These are phyloP conservation scores for Chondrosia reniformis DNA, from an alignment of 37 sponge, comb jelly and placozoan species.

Conservation along the genomic window DNA sequence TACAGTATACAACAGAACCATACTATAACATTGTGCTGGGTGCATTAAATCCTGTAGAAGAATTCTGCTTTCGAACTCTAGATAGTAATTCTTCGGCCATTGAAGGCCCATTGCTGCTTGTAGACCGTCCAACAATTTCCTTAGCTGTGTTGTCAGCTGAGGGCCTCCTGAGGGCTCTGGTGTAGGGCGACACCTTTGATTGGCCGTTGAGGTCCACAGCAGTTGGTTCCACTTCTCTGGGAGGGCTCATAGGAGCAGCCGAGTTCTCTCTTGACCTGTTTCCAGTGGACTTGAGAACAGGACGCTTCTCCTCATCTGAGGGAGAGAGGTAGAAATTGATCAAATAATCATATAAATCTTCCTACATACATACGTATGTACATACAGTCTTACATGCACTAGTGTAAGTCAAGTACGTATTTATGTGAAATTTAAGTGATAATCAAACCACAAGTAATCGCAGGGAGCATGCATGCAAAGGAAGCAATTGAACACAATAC, in stretches of 20 bases:
- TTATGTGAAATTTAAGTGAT: too few relatives aligned
- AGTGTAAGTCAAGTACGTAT: too few relatives aligned
- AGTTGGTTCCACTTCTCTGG: constrained; percentile 11
- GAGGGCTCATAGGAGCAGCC: background rate
- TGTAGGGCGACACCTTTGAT: background rate
- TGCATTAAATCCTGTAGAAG: background rate
- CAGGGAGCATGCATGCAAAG: background rate
- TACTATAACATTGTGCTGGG: constrained; percentile 17
- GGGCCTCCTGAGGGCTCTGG: background rate
- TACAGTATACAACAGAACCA: too few relatives aligned
- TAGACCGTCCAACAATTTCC: background rate
- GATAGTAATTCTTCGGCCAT: background rate
- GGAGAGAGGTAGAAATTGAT: background rate
- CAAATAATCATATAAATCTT: background rate
- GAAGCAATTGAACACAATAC: background rate
- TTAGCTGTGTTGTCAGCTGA: background rate
- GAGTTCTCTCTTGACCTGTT: constrained; percentile 16
- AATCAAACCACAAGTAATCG: too few relatives aligned
- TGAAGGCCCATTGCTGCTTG: background rate
- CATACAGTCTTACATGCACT: background rate
- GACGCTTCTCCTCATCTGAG: background rate
- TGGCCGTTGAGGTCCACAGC: background rate
- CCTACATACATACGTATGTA: background rate
- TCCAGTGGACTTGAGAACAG: background rate
- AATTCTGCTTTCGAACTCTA: constrained; percentile 7